Conservation (phyloP, 2,888 invertebrate genomes). For the Athetis lepigone region DNA sequence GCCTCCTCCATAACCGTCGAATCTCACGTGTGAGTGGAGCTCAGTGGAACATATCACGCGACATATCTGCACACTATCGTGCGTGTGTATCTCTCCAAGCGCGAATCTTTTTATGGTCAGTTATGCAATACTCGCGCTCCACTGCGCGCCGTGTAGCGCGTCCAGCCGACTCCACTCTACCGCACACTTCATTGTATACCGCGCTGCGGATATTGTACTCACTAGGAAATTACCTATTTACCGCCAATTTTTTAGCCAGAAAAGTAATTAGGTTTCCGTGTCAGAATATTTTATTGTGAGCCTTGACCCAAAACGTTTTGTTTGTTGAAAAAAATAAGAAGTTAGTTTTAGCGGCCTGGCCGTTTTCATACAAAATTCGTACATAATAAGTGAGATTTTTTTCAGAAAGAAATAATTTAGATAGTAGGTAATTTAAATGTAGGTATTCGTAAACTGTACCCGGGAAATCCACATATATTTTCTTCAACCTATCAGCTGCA, state of each 20-base stretch:
- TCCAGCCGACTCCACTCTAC: slow-evolving; percentile 43
- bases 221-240: slow-evolving; percentile 10
- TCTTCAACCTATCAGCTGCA: slow-evolving; percentile 7
- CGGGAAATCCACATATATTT: neutral
- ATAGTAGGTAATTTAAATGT: too few relatives aligned
- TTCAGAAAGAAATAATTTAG: too few relatives aligned
- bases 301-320: neutral
- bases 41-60: slow-evolving; percentile 39
- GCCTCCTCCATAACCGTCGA: neutral
- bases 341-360: neutral
- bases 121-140: slow-evolving; percentile 57
- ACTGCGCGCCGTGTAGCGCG: slow-evolving; percentile 45
- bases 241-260: neutral
- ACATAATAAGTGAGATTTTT: neutral
- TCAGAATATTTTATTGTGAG: slow-evolving; percentile 2
- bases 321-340: neutral
- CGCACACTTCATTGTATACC: slow-evolving; percentile 49
- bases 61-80: slow-evolving; percentile 52
- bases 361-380: neutral
- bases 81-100: slow-evolving; percentile 53
- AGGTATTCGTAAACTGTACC: neutral
- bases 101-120: slow-evolving; percentile 65
- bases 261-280: neutral
- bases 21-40: slow-evolving; percentile 7
- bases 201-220: slow-evolving; percentile 11